Base-by-base conservation (phyloP, 2,113 vertebrate genomes). In the Pangasianodon gigas region DNA sequence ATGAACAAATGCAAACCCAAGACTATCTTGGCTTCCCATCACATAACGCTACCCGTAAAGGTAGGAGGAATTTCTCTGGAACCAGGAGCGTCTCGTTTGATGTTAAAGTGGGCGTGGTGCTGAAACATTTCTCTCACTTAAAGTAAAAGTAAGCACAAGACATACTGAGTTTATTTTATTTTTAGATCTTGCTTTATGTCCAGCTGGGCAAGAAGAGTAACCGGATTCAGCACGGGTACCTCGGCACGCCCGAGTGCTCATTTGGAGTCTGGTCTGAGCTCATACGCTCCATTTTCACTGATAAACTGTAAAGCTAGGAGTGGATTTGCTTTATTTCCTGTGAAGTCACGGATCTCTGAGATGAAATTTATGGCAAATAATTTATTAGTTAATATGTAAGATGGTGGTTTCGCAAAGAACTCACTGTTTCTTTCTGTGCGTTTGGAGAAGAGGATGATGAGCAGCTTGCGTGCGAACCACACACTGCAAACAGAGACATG, bases 401-500 rank as follows among this genome's bases (percentile, higher is more conserved):
- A 67, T 4, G 26, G 29, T 0, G 62, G 9, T n/a, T 69, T 69
- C 0, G 11, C 13, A 69, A 77, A 51, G 87, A 90, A 93, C 98
- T 98, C 96, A 99, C 98, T 97, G 94, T 99, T 99, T 93, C 96
- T 97, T 94, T 99, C 97, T 81, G 98, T 99, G 93, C 98, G 97
- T 96, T 96, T 99, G 89, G 96, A 98, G 95, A 99, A 99, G 91
- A 98, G 96, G 93, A 97, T 97, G 94, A 99, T 96, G 91, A 99
- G 95, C 67, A 98, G 91, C 90, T 97, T 98, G 95, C 98, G 97
- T 95, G 97, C 94, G 90, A 94, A 95, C 97, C 97, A 99, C 71
- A 99, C 97, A 89, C 98, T 99, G 95, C 10, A 87, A n/a, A 85
- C 46, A 86, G 16, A 88, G 2, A 82, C 41, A 77, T 10, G 60